Conservation (phyloP, 2,888 invertebrate species). For the Chelonus formosanus region DNA sequence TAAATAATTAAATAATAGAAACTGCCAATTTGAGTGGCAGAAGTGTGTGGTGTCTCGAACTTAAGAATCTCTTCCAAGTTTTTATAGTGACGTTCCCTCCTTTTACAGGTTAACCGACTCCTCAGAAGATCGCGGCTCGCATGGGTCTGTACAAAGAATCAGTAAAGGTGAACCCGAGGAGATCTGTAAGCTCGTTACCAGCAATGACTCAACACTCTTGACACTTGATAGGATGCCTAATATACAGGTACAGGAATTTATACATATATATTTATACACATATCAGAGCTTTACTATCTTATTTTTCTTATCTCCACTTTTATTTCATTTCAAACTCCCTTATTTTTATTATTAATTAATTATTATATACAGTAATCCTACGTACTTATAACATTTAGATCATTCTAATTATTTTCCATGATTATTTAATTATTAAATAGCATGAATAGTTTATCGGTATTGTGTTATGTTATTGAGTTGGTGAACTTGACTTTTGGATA, state of each 20-base stretch:
- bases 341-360: too few relatives aligned
- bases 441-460: too few relatives aligned
- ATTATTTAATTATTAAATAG: too few relatives aligned
- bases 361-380: too few relatives aligned
- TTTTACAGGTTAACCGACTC: constrained; percentile 1
- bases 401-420: too few relatives aligned
- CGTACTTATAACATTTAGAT: too few relatives aligned
- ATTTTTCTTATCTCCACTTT: too few relatives aligned
- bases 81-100: background rate
- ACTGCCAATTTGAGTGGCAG: constrained; percentile 39
- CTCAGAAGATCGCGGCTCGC: constrained; percentile 26
- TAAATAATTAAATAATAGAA: constrained; percentile 30
- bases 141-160: constrained; percentile 42
- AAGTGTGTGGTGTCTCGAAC: constrained; percentile 2
- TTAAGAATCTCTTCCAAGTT: background rate
- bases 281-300: too few relatives aligned
- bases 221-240: constrained; percentile 31
- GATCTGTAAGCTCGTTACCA: constrained; percentile 60
- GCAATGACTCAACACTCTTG: constrained; percentile 60
- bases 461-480: too few relatives aligned
- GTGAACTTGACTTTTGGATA: too few relatives aligned
- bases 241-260: constrained; percentile 1
- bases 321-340: too few relatives aligned
- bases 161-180: constrained; percentile 24
- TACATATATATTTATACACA: background rate